Conservation (phyloP, 2,888 invertebrate species). For the Thumatha senex region DNA sequence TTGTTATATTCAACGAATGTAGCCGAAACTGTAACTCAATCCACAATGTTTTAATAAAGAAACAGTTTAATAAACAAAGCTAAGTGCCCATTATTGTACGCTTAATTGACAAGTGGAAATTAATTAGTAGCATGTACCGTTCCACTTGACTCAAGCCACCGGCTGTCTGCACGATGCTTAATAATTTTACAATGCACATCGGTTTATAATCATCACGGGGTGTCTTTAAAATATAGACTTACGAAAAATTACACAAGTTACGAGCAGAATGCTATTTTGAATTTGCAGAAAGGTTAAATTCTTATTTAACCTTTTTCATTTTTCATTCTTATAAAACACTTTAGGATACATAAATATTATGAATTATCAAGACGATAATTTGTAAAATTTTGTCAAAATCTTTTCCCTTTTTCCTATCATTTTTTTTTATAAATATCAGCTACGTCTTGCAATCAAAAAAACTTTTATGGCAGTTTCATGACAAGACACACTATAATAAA, state of each 20-base stretch:
- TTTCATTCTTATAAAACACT: too few relatives aligned
- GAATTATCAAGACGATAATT: too few relatives aligned
- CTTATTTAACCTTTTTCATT: too few relatives aligned
- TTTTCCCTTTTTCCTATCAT: too few relatives aligned
- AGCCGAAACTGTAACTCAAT: conserved; percentile 6
- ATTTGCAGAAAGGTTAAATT: too few relatives aligned
- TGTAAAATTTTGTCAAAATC: too few relatives aligned
- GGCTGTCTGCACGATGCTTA: conserved; percentile 33
- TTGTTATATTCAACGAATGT: background rate
- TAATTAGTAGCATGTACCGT: conserved; percentile 32
- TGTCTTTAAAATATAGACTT: conserved; percentile 32
- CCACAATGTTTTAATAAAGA: conserved; percentile 3
- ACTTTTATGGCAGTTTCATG: background rate
- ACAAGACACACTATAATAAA: too few relatives aligned
- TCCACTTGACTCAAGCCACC: conserved; percentile 43
- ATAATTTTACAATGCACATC: conserved; percentile 43
- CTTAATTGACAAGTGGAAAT: conserved; percentile 42
- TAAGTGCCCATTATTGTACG: conserved; percentile 27
- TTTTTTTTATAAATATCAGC: too few relatives aligned
- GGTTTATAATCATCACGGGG: conserved; percentile 46
- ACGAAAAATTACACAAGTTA: conserved; percentile 16
- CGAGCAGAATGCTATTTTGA: too few relatives aligned
- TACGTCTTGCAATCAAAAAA: too few relatives aligned
- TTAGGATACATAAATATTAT: too few relatives aligned
- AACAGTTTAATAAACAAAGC: conserved; percentile 19